Percentiles rank a stretch among this genome's conserved stretches.
Conservation (phyloP, 2,888 invertebrate genomes). For the Luffia ferchaultella region DNA sequence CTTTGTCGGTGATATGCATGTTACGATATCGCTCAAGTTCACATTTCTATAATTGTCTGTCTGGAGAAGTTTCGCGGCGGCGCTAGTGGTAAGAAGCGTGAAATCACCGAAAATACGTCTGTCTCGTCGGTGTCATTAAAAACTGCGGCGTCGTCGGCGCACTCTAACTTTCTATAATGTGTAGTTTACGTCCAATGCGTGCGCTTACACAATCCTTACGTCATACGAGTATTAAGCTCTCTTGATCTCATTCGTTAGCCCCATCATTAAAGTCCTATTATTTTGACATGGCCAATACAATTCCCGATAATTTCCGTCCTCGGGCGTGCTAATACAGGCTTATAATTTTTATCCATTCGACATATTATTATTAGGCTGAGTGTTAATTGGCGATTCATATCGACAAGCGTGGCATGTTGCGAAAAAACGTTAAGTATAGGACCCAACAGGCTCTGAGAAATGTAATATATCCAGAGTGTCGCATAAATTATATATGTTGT, state of each 20-base stretch:
- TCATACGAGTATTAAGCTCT: background rate
- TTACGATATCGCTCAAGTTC: background rate
- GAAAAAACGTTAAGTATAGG: too few species aligned
- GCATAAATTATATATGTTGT: too few species aligned
- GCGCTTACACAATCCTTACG: background rate
- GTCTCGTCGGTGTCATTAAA: background rate
- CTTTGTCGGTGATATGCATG: too few species aligned
- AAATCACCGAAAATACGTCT: background rate
- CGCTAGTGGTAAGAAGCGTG: too few species aligned
- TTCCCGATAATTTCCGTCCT: background rate
- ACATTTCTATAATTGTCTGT: background rate
- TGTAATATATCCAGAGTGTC: too few species aligned
- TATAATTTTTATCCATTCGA: too few species aligned
- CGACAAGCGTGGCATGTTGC: too few species aligned
- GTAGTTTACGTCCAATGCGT: background rate
- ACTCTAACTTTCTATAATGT: background rate
- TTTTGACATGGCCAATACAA: background rate
- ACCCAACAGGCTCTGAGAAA: too few species aligned
- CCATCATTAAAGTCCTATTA: background rate
- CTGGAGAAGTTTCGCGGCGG: background rate
- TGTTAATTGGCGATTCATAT: too few species aligned
- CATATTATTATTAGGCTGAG: too few species aligned
- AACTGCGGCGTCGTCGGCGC: background rate
- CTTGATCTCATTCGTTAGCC: background rate
- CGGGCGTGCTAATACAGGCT: background rate